A percentile compares a stretch with the other conserved stretches of the same genome.
Conservation (phyloP, 1,140 invertebrate species). For the Oncopeltus fasciatus region DNA sequence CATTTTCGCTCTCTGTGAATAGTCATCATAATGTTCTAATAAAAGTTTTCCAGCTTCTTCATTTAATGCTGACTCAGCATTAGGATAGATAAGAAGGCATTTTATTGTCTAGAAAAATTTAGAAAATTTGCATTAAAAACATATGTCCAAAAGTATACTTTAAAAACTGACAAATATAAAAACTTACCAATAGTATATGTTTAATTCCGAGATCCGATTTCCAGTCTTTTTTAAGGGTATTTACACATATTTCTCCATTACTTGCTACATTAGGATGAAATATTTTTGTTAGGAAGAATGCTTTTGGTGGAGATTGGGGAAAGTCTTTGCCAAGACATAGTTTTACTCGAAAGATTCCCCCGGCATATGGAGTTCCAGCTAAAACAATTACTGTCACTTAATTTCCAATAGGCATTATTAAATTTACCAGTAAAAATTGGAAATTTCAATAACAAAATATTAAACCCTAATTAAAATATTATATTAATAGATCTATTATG, state of each 20-base stretch:
- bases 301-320: conserved; percentile 82
- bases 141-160: background rate
- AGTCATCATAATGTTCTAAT: conserved; percentile 81
- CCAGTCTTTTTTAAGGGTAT: conserved; percentile 95
- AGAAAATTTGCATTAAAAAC: conserved; percentile 1
- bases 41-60: conserved; percentile 86
- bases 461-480: too few species aligned
- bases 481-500: too few species aligned
- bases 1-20: conserved; percentile 76
- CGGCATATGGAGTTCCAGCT: conserved; percentile 74
- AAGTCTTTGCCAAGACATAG: conserved; percentile 84
- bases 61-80: conserved; percentile 86
- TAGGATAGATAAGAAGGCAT: conserved; percentile 84
- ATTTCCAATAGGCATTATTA: too few species aligned
- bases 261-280: conserved; percentile 93
- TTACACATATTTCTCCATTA: conserved; percentile 93
- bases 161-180: background rate
- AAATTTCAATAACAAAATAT: too few species aligned
- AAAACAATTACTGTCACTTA: too few species aligned
- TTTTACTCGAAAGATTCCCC: conserved; percentile 77
- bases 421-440: too few species aligned
- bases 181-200: conserved; percentile 76
- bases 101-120: conserved; percentile 60
- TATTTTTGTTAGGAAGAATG: conserved; percentile 89
- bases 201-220: conserved; percentile 89